Evolutionary conservation across 1,140 invertebrate species (phyloP).

Genomic region (Ceratosolen fusciceps): DNA sequence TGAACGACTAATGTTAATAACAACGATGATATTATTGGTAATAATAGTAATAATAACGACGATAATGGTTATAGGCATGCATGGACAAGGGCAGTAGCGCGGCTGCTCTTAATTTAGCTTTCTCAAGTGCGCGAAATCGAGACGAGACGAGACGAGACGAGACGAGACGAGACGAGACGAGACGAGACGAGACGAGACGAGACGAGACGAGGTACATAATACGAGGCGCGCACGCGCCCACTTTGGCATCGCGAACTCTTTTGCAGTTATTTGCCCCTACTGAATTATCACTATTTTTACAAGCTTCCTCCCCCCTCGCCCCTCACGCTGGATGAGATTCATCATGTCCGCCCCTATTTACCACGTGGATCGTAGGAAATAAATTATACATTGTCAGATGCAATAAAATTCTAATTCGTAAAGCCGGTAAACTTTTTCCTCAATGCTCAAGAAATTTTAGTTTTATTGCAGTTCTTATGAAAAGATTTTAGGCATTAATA

Average conservation of each 20-base stretch:
- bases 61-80: neutral
- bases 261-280: too few relatives aligned
- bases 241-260: neutral
- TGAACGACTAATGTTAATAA: neutral
- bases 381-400: too few relatives aligned
- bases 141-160: neutral
- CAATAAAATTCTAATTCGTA: too few relatives aligned
- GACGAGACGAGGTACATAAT: too few relatives aligned
- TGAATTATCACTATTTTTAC: too few relatives aligned
- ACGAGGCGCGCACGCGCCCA: neutral
- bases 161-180: neutral
- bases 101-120: slow-evolving; percentile 40
- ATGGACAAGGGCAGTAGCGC: neutral
- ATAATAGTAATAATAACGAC: too few relatives aligned
- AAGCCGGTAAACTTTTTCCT: too few relatives aligned
- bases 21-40: too few relatives aligned
- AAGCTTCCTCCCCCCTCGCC: slow-evolving; percentile 21
- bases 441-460: too few relatives aligned
- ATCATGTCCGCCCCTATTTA: neutral
- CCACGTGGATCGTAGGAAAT: too few relatives aligned
- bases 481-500: too few relatives aligned
- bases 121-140: slow-evolving; percentile 21
- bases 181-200: neutral
- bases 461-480: too few relatives aligned
- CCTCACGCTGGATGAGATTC: neutral